Evolutionary conservation across 2,113 vertebrate species (phyloP).

Genomic region (Myotis brandtii): DNA sequence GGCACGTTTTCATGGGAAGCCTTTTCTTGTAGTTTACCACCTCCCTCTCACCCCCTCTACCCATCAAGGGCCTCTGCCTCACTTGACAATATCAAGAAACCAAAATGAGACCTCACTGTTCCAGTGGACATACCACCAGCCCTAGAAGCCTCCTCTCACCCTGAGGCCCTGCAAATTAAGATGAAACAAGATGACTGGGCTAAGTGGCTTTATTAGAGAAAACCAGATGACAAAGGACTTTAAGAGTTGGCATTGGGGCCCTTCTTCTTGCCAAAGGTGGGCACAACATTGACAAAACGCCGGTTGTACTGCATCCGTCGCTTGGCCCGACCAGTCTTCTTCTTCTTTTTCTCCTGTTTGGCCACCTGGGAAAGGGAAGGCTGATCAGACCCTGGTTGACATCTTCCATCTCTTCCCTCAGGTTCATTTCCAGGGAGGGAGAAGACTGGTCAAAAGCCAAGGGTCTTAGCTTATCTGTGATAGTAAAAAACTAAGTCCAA

Average conservation of each 20-base stretch:
- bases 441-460: not conserved
- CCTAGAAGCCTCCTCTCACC: not conserved
- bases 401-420: not conserved
- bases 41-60: too few species aligned
- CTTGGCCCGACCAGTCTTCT: constrained; percentile 87
- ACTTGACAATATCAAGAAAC: not conserved
- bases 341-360: constrained; percentile 89
- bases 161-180: not conserved
- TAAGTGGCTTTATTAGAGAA: constrained; percentile 73
- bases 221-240: constrained; percentile 14
- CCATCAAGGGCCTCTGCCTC: not conserved
- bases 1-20: not conserved
- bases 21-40: not conserved
- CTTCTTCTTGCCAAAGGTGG: constrained; percentile 88
- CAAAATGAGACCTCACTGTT: not conserved
- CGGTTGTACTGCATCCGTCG: constrained; percentile 88
- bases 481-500: not conserved
- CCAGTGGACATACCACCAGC: not conserved
- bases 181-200: not conserved
- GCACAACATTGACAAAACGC: constrained; percentile 87
- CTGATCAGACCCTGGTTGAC: not conserved
- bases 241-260: constrained; percentile 88
- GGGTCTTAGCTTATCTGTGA: not conserved
- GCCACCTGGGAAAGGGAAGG: constrained; percentile 78
- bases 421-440: not conserved